Conservation (phyloP, 2,888 invertebrate genomes). For the Diaphora mendica region DNA sequence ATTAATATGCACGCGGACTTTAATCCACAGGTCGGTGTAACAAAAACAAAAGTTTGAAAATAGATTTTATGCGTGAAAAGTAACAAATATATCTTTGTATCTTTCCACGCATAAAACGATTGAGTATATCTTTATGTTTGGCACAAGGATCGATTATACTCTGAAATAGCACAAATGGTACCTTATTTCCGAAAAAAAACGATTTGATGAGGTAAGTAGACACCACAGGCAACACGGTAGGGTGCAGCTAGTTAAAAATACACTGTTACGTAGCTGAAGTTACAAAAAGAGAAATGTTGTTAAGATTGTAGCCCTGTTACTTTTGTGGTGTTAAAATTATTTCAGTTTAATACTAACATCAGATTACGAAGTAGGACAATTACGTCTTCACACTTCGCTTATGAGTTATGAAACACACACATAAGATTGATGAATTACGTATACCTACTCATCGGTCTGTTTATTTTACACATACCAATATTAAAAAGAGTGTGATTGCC, state of each 20-base stretch:
- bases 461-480: not conserved
- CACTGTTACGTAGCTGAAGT: not conserved
- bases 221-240: too few relatives aligned
- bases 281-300: not conserved
- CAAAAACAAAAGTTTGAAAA: too few relatives aligned
- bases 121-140: too few relatives aligned
- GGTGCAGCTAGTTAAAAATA: not conserved
- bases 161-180: too few relatives aligned
- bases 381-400: not conserved
- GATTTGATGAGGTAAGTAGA: too few relatives aligned
- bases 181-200: too few relatives aligned
- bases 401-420: not conserved
- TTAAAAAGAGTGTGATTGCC: not conserved
- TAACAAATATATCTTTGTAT: too few relatives aligned
- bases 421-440: not conserved
- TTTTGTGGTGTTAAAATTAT: constrained; percentile 3
- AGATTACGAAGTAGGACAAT: constrained; percentile 3
- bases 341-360: not conserved
- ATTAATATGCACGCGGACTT: not conserved
- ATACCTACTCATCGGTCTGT: not conserved
- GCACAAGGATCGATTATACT: too few relatives aligned
- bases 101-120: too few relatives aligned
- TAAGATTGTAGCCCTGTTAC: not conserved
- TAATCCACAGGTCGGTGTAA: too few relatives aligned
- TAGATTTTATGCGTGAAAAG: too few relatives aligned